Conservation (phyloP, 2,888 invertebrate genomes). For the Acleris laterana region DNA sequence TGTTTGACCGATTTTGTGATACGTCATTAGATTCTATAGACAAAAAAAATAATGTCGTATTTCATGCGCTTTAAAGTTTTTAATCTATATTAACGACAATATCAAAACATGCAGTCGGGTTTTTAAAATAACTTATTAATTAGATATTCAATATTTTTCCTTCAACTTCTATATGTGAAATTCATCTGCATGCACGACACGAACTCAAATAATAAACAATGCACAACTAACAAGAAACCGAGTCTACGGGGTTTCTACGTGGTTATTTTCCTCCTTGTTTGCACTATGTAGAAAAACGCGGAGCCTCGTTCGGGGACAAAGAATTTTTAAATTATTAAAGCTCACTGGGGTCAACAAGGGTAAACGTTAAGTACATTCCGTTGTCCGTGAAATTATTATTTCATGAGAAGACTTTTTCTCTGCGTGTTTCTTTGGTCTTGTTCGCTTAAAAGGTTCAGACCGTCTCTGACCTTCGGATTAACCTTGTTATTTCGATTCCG, state of each 20-base stretch:
- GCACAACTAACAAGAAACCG: conserved; percentile 25
- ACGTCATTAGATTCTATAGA: too few relatives aligned
- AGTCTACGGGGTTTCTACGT: conserved; percentile 20
- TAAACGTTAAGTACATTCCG: conserved; percentile 52
- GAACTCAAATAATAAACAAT: conserved; percentile 3
- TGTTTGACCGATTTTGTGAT: too few relatives aligned
- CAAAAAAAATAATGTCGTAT: too few relatives aligned
- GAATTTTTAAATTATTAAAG: conserved; percentile 53
- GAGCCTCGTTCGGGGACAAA: conserved; percentile 36
- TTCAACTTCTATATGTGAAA: too few relatives aligned
- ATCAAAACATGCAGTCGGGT: too few relatives aligned
- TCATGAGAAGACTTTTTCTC: conserved; percentile 26
- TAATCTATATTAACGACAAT: too few relatives aligned
- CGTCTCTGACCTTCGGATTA: conserved; percentile 7
- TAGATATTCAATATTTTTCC: not conserved
- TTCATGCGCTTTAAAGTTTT: too few relatives aligned
- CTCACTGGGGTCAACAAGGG: conserved; percentile 48
- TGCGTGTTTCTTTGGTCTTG: conserved; percentile 6
- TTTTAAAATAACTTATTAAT: not conserved
- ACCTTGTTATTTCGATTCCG: conserved; percentile 25
- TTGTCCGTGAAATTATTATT: conserved; percentile 42
- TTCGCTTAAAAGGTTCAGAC: conserved; percentile 4
- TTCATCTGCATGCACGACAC: too few relatives aligned
- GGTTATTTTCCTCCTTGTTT: conserved; percentile 35
- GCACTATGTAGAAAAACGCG: conserved; percentile 21